phyloP scores from a whole-genome alignment of 2,797 vertebrate species.

The Arremon aurantiirostris region DNA sequence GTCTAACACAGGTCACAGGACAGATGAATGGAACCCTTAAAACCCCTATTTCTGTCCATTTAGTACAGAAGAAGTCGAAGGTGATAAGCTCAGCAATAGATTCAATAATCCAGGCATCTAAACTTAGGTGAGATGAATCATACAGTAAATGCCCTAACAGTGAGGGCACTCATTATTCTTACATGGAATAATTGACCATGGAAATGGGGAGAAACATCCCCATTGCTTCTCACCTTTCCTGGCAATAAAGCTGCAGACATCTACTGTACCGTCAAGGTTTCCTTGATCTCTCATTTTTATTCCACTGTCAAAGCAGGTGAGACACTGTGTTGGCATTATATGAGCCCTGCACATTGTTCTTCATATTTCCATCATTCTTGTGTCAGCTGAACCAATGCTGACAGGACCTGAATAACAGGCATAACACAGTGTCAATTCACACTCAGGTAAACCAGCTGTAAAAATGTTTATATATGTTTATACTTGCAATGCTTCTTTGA shows the following conservation, averaged over 20 bases:
- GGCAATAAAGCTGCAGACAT: neutral
- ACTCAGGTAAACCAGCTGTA: neutral
- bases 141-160: neutral
- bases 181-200: neutral
- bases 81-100: neutral
- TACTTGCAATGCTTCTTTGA: neutral
- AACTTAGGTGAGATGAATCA: constrained; percentile 33
- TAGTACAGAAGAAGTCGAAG: neutral
- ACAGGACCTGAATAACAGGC: neutral
- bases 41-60: constrained; percentile 21
- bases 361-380: neutral
- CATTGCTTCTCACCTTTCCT: neutral
- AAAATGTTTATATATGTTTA: neutral
- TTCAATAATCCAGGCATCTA: neutral
- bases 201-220: neutral
- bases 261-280: neutral
- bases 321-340: neutral
- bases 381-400: neutral
- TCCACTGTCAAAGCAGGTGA: neutral
- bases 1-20: neutral
- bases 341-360: neutral
- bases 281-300: constrained; percentile 6
- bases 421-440: neutral
- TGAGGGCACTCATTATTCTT: neutral
- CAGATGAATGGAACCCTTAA: constrained; percentile 6